Percentiles rank a stretch among this genome's conserved stretches.
phyloP scores from a whole-genome alignment of 2,113 vertebrate species.

The Otocyon megalotis region DNA sequence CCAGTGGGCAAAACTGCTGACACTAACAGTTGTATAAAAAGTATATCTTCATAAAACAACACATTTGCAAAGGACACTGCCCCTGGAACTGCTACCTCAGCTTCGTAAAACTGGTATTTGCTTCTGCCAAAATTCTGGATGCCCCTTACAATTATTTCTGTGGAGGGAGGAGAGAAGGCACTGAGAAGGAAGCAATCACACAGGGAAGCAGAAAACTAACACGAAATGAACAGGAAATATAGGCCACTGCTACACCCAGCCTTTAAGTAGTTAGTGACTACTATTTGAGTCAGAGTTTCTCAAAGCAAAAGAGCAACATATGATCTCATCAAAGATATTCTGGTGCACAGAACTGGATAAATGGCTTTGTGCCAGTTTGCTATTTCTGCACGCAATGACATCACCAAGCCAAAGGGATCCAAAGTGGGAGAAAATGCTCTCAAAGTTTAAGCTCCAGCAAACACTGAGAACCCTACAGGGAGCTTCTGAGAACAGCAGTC shows the following conservation, averaged over 20 bases:
- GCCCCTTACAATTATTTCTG: not conserved
- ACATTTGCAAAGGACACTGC: slow-evolving; percentile 24
- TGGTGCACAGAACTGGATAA: not conserved
- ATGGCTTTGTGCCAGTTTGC: slow-evolving; percentile 30
- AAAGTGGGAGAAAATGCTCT: slow-evolving; percentile 13
- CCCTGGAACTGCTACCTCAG: slow-evolving; percentile 21
- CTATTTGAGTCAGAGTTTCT: slow-evolving; percentile 46
- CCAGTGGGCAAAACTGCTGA: slow-evolving; percentile 31
- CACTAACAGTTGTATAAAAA: not conserved
- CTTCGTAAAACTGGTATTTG: not conserved
- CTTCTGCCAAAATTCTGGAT: not conserved
- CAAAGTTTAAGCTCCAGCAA: not conserved
- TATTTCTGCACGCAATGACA: slow-evolving; percentile 42
- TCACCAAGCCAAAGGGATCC: slow-evolving; percentile 23
- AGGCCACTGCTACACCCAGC: not conserved
- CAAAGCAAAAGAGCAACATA: slow-evolving; percentile 58
- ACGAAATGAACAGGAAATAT: slow-evolving; percentile 30
- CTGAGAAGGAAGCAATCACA: not conserved
- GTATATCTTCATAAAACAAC: slow-evolving; percentile 60
- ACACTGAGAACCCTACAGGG: not conserved
- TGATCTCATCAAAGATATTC: slow-evolving; percentile 52
- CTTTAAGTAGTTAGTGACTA: slow-evolving; percentile 50
- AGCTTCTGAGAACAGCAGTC: not conserved
- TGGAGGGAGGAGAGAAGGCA: not conserved
- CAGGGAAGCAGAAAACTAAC: slow-evolving; percentile 9